Base-by-base conservation (phyloP, 2,797 vertebrate genomes). In the Gephyroberyx darwinii region DNA sequence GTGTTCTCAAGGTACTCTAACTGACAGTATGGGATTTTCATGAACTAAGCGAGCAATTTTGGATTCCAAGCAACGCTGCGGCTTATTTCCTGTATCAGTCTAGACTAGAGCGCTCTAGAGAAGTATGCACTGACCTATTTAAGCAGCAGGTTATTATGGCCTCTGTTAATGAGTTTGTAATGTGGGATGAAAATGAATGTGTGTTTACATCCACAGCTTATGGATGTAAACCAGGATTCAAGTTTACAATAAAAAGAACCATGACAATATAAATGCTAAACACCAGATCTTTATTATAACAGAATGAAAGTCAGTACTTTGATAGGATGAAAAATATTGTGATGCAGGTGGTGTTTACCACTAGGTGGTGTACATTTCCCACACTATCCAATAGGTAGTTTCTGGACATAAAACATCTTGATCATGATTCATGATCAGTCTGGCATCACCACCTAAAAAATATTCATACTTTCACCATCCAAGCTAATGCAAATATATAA, bases 301-400 rank as follows among this genome's bases (percentile, higher is more conserved):
- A 14, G 10, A 53, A 55, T 26, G 17, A 31, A 13, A 59, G 26
- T 17, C n/a, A 0, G 17, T 2, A 26, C 2, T 22, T 5, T 12
- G 14, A 13, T 14, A 43, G 14, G 12, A 43, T 14, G 12, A 35
- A 17, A 33, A 22, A 41, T 19, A 8, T 5, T 57, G 45, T 43
- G 30, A 35, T 19, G n/a, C 1, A 53, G 1, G 5, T 6, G 1
- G 8, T 43, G 8, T 54, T 48, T 55, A 54, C 77, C 85, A 85
- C 78, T 56, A 83, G 86, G 62, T 82, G 85, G 77, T 47, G 65
- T 31, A 55, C 41, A 13, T 76, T 61, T 50, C 20, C 53, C 45
- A 3, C 19, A 61, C 10, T 67, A 20, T 35, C 20, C n/a, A 26
- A 0, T 7, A 1, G 0, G 17, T n/a, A 47, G 54, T 55, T 41